phyloP scores from a whole-genome alignment of 1,140 invertebrate species.

The Achroia grisella region DNA sequence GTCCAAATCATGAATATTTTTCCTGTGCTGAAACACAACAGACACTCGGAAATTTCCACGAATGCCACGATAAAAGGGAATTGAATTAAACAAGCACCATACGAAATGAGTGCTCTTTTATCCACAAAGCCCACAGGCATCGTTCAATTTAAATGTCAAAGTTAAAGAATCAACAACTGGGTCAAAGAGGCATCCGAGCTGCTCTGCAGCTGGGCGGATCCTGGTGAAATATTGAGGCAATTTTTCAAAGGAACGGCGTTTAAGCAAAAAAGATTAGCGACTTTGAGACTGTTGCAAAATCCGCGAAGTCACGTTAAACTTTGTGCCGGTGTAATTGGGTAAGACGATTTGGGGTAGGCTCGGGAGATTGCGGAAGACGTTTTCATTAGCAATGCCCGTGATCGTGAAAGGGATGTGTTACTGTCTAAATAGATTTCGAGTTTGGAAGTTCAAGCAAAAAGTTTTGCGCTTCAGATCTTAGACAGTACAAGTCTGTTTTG shows the following conservation, averaged over 20 bases:
- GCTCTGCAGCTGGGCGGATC: conserved; percentile 6
- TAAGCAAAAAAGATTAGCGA: conserved; percentile 10
- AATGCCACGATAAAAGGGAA: background rate
- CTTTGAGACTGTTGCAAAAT: too few species aligned
- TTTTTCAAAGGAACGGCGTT: conserved; percentile 12
- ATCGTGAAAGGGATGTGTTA: background rate
- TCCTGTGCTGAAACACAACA: too few species aligned
- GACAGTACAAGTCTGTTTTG: too few species aligned
- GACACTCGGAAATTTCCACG: background rate
- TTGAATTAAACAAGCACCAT: too few species aligned
- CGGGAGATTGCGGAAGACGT: too few species aligned
- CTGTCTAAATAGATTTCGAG: background rate
- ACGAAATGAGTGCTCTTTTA: background rate
- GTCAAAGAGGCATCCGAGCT: conserved; percentile 13
- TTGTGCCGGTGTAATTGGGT: background rate
- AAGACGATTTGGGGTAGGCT: too few species aligned
- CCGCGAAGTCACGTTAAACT: background rate
- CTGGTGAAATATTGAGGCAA: conserved; percentile 15
- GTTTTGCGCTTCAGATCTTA: too few species aligned
- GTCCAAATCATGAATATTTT: too few species aligned
- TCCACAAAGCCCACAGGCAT: background rate
- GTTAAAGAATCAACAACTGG: conserved; percentile 13
- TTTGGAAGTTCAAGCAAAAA: too few species aligned
- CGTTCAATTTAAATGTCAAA: conserved; percentile 1
- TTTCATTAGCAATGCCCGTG: too few species aligned